These are phyloP conservation scores for Camponotus pennsylvanicus DNA, from an alignment of 1,140 invertebrate genomes.

Conservation along the genomic window DNA sequence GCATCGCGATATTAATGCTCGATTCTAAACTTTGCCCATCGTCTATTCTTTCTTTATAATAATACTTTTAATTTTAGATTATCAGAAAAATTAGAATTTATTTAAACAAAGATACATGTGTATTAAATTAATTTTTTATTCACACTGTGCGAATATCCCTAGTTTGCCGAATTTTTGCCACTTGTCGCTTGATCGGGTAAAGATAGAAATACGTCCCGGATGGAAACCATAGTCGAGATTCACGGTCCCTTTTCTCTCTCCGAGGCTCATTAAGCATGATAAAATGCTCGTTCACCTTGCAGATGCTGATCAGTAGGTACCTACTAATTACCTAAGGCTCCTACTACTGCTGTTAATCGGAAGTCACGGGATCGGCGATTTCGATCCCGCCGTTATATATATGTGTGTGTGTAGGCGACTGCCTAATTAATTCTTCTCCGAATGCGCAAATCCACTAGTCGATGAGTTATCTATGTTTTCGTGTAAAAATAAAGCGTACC, in stretches of 20 bases:
- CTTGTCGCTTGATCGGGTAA: conserved; percentile 55
- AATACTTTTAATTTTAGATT: not conserved
- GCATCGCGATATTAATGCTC: conserved; percentile 13
- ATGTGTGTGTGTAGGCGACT: conserved; percentile 51
- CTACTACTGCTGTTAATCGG: conserved; percentile 63
- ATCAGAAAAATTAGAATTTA: not conserved
- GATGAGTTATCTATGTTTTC: not conserved
- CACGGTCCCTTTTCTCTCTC: conserved; percentile 48
- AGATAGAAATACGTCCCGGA: conserved; percentile 65
- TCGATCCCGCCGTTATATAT: conserved; percentile 57
- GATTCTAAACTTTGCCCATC: not conserved
- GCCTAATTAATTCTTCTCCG: conserved; percentile 78
- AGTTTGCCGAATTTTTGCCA: conserved; percentile 48
- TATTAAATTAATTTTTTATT: not conserved
- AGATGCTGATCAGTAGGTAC: conserved; percentile 84
- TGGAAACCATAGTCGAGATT: conserved; percentile 69
- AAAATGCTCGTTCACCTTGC: conserved; percentile 82
- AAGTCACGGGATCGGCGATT: conserved; percentile 65
- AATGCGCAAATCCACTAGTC: conserved; percentile 46
- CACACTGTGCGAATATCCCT: not conserved
- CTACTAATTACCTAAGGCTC: conserved; percentile 82
- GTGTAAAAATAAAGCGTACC: not conserved
- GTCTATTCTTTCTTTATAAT: too few species aligned
- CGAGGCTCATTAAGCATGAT: conserved; percentile 82
- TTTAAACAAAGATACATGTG: not conserved